Evolutionary conservation across 2,888 invertebrate species (phyloP).

Genomic region (Tetrapedia diversipes): DNA sequence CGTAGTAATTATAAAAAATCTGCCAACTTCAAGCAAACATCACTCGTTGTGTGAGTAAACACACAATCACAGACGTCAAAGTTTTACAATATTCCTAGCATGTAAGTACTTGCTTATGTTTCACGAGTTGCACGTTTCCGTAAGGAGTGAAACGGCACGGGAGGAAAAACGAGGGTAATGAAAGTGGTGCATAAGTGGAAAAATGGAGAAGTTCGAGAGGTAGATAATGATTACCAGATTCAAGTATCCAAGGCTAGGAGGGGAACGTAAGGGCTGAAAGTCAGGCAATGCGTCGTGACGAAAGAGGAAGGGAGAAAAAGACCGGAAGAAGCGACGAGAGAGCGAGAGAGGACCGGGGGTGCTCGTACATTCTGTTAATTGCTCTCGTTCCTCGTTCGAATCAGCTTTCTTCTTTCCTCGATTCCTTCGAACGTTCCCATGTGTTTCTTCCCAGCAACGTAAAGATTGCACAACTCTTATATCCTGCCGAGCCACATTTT

Average conservation of each 20-base stretch:
- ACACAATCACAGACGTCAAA: too few relatives aligned
- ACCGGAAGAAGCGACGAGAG: too few relatives aligned
- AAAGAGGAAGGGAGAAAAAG: background rate
- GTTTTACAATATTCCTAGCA: too few relatives aligned
- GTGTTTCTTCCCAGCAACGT: background rate
- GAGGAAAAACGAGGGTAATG: slow-evolving; percentile 12
- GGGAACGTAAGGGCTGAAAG: slow-evolving; percentile 7
- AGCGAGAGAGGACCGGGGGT: background rate
- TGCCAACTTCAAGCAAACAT: too few relatives aligned
- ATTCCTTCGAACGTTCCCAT: background rate
- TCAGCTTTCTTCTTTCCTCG: slow-evolving; percentile 45
- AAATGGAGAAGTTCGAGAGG: slow-evolving; percentile 36
- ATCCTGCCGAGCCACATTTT: background rate
- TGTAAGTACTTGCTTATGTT: too few relatives aligned
- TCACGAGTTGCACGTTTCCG: background rate
- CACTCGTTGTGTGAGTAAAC: too few relatives aligned
- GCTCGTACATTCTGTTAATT: slow-evolving; percentile 57
- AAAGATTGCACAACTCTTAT: background rate
- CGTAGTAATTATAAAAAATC: too few relatives aligned
- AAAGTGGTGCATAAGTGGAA: slow-evolving; percentile 9
- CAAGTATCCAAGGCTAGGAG: slow-evolving; percentile 38
- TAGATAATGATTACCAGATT: slow-evolving; percentile 60
- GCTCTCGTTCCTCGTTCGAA: slow-evolving; percentile 45
- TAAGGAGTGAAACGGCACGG: background rate
- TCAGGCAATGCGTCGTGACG: background rate